Percentiles rank a stretch among this genome's conserved stretches.
phyloP scores from a whole-genome alignment of 2,113 vertebrate genomes.

The Saguinus imperator region DNA sequence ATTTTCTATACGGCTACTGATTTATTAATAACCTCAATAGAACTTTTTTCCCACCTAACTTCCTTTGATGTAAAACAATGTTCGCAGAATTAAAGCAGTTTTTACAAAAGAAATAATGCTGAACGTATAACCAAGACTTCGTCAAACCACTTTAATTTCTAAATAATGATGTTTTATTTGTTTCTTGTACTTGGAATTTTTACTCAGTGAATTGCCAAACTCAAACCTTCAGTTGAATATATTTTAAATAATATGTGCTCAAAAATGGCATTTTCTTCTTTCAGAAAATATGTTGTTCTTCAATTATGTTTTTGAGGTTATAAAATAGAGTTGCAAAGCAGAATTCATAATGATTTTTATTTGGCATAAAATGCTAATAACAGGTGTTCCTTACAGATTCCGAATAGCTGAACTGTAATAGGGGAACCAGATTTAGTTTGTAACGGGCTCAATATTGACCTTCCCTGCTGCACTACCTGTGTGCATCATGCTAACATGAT shows the following conservation, averaged over 20 bases:
- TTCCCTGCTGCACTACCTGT: fast-evolving
- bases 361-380: conserved; percentile 3
- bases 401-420: neutral
- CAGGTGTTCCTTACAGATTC: neutral
- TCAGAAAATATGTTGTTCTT: neutral
- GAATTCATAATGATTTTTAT: conserved; percentile 36
- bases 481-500: neutral
- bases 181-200: neutral
- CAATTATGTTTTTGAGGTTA: conserved; percentile 19
- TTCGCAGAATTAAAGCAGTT: neutral
- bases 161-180: conserved; percentile 10
- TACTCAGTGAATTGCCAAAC: neutral
- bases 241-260: neutral
- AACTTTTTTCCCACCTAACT: neutral
- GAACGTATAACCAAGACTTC: neutral
- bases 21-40: neutral
- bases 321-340: conserved; percentile 28
- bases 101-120: neutral
- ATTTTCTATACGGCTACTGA: neutral
- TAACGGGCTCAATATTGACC: neutral
- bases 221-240: neutral
- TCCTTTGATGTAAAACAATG: neutral
- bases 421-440: neutral
- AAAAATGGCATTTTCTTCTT: neutral
- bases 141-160: neutral